Conservation (phyloP, 2,113 vertebrate species). For the Ramphastos sulfuratus region DNA sequence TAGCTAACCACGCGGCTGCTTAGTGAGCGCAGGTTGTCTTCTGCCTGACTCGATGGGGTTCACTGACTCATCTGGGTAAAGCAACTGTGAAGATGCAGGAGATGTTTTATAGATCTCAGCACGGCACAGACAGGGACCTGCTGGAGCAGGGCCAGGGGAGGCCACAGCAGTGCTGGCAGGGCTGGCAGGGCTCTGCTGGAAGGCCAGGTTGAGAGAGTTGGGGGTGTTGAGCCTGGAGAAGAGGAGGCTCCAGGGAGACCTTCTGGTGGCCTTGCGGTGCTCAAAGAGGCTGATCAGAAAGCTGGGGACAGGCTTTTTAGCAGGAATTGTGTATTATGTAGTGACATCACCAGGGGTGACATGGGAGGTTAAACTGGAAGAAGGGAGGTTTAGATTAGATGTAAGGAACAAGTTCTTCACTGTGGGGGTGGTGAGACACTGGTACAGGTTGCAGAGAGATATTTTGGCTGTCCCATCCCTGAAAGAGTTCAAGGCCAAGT, state of each 20-base stretch:
- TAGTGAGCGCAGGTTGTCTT: not conserved
- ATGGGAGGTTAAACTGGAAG: not conserved
- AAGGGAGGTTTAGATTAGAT: not conserved
- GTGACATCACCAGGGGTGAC: not conserved
- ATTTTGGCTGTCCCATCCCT: not conserved
- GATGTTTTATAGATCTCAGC: not conserved
- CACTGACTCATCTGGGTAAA: not conserved
- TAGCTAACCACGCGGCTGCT: constrained; percentile 52
- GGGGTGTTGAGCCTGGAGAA: not conserved
- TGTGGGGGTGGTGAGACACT: not conserved
- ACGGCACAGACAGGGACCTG: not conserved
- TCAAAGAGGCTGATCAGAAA: not conserved
- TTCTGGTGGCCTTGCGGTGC: not conserved
- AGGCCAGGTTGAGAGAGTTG: not conserved
- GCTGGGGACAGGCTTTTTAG: not conserved
- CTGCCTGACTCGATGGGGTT: not conserved
- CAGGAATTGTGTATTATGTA: not conserved
- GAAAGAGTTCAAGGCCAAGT: not conserved
- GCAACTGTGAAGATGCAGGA: not conserved
- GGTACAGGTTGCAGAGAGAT: not conserved
- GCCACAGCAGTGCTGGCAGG: not conserved
- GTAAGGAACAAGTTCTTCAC: not conserved
- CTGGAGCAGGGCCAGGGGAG: not conserved
- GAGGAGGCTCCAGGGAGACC: not conserved
- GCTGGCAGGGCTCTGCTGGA: not conserved